Evolutionary conservation across 2,888 invertebrate species (phyloP), one percentile per base, ranked within the genome.

Genomic region (Lamproptera curius): DNA sequence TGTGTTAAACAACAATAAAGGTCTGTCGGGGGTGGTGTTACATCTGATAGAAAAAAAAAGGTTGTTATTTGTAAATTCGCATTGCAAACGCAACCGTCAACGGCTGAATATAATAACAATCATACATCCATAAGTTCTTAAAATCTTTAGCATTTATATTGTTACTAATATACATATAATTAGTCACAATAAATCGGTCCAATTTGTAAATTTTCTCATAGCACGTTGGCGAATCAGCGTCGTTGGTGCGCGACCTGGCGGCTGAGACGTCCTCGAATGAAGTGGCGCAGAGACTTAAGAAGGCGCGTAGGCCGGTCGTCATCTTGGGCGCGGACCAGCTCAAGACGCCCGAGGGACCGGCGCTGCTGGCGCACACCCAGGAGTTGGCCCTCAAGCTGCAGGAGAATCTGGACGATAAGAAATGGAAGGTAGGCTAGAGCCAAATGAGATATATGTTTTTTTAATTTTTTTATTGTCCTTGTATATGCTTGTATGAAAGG

Each of bases 251-350:
- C 52, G 91, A 96, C 47, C 84, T 99, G 16, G 91, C 92, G 5
- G 88, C 85, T 91, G 97, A 89, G 78, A 91, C 57, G 90, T 96
- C 80, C 70, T 90, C 60, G 0, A 70, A 76, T 55, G 74, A 66
- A 28, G 76, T 81, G 1, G 40, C 67, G 17, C 90, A 92, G 69
- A 91, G 90, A 46, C 76, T 97, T 57, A 89, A 92, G 62, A 72
- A 84, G 2, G 97, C 99, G 10, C 94, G 96, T 77, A 92, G 93
- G 49, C 99, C 99, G n/a, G 86, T 97, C 49, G 93, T 99, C 35
- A 94, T 99, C 56, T 88, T 99, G 23, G 99, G 99, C 13, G 93
- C 96, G 2, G 94, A 95, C 57, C 91, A 94, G 50, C 89, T 99
- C 20, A 91, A 94, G 69, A 88, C 95, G 2, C 61, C 90, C 1